These are phyloP conservation scores for Muscicapa comitata DNA, from an alignment of 2,797 vertebrate species.

Conservation along the genomic window DNA sequence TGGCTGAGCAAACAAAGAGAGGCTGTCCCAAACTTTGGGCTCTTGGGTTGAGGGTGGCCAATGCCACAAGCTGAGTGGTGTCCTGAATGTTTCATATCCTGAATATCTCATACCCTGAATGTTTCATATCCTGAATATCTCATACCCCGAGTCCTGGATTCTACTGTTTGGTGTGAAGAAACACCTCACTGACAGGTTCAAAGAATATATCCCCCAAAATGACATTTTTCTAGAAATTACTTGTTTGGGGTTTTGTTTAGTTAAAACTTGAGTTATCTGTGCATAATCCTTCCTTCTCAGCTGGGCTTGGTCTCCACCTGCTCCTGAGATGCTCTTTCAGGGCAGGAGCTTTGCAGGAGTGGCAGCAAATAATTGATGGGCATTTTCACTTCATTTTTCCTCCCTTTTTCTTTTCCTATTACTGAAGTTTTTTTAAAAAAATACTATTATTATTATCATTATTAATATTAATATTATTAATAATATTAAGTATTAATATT, in stretches of 20 bases:
- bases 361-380: neutral
- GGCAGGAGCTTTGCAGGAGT: rapidly evolving
- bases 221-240: neutral
- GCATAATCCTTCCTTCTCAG: neutral
- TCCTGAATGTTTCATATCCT: too few species aligned
- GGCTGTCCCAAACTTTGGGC: neutral
- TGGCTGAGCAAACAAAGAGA: neutral
- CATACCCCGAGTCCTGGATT: neutral
- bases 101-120: neutral
- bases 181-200: neutral
- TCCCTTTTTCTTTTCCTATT: neutral
- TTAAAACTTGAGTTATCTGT: neutral
- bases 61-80: rapidly evolving
- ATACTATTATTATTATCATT: too few species aligned
- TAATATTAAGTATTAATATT: too few species aligned
- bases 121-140: neutral
- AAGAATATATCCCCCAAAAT: neutral
- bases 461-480: neutral
- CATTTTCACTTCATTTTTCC: neutral
- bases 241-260: neutral
- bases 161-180: neutral
- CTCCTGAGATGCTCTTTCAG: neutral
- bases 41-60: neutral
- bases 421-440: neutral
- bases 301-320: neutral